Base-by-base conservation (phyloP, 2,888 invertebrate species). In the Laspeyria flexula region DNA sequence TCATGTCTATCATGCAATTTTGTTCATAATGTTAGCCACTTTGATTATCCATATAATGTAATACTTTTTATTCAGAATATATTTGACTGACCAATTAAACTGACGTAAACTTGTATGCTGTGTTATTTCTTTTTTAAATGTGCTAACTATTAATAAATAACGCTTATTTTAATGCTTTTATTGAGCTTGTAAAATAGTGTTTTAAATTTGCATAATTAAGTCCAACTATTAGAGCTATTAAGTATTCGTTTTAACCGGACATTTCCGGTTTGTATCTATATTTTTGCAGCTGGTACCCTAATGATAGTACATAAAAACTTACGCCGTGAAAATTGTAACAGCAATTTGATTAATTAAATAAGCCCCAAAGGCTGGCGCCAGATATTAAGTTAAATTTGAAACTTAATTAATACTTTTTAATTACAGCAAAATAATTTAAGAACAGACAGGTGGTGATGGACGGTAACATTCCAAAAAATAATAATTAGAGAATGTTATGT, bases 1-100 rank as follows among this genome's bases (percentile, higher is more conserved):
- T 62, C 75, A 77, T 65, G 76, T 70, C 65, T 47, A 66, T 75
- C 73, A 65, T 53, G 55, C 40, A 50, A 61, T 65, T 72, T 57
- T 42, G 43, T 45, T 57, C 62, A 67, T 75, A 67, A 68, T 74
- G 63, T 69, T 59, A 52, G 50, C 48, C 55, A 42, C 54, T 49
- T 55, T 55, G 43, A 51, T 50, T 59, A 43, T 54, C 43, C 45
- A 55, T 30, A 58, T 37, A n/a, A n/a, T n/a, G n/a, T n/a, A n/a
- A n/a, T n/a, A 39, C 1, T 50, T 58, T 68, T 44, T 54, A 52
- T 44, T 39, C 33, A 10, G 49, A 65, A 65, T 58, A 16, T 66
- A 61, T 65, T 69, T 48, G 62, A 57, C 39, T 16, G 16, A 34
- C 1, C 47, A 27, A 41, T 69, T 55, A 35, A 65, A 69, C 15